Conservation (phyloP, 2,888 invertebrate genomes). For the Tinea trinotella region DNA sequence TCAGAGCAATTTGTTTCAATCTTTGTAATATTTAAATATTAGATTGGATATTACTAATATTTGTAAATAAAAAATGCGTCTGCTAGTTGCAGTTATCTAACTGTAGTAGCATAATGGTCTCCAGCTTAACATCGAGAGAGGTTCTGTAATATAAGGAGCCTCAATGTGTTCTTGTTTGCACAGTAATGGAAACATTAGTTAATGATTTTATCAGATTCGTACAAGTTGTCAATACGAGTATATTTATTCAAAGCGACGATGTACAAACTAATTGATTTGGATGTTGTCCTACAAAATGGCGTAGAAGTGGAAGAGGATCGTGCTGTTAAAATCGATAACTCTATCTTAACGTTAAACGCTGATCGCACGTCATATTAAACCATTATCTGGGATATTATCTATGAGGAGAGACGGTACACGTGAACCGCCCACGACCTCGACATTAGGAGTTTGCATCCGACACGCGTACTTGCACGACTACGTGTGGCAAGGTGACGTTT, state of each 20-base stretch:
- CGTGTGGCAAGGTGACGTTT: constrained; percentile 16
- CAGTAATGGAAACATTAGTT: too few relatives aligned
- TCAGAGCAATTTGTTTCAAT: too few relatives aligned
- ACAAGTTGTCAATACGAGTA: too few relatives aligned
- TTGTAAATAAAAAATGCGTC: too few relatives aligned
- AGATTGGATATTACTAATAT: too few relatives aligned
- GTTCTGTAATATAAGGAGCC: too few relatives aligned
- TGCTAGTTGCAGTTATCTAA: too few relatives aligned
- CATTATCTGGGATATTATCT: constrained; percentile 44
- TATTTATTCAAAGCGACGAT: background rate
- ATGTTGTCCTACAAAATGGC: background rate
- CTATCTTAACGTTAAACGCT: constrained; percentile 31
- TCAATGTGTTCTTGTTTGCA: too few relatives aligned
- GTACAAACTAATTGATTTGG: background rate
- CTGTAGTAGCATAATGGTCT: too few relatives aligned
- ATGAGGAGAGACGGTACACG: constrained; percentile 26
- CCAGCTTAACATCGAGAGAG: too few relatives aligned
- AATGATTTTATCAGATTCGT: too few relatives aligned
- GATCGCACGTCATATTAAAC: constrained; percentile 42
- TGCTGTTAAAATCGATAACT: constrained; percentile 34
- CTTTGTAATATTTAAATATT: too few relatives aligned
- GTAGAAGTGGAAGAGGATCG: constrained; percentile 20
- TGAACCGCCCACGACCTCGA: constrained; percentile 35
- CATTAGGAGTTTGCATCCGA: constrained; percentile 24
- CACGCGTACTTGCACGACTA: constrained; percentile 25